Conservation (phyloP, 2,113 vertebrate species). For the Neopipo cinnamomea region DNA sequence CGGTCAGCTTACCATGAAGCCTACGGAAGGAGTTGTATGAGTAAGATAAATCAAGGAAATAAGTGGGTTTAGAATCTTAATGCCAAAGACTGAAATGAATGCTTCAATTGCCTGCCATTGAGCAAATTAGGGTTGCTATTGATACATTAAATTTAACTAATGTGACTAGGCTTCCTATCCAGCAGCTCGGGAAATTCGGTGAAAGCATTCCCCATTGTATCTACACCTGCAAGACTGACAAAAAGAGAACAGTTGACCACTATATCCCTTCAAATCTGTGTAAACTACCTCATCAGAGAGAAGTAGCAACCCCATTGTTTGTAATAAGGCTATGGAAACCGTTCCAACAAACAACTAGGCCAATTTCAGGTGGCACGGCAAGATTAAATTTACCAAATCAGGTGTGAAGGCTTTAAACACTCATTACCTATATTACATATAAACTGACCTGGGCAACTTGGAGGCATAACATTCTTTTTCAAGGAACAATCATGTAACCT, state of each 20-base stretch:
- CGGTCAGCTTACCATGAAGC: not conserved
- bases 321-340: not conserved
- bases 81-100: not conserved
- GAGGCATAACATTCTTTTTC: not conserved
- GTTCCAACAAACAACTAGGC: not conserved
- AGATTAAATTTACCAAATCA: not conserved
- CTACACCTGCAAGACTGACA: not conserved
- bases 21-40: not conserved
- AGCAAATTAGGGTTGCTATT: not conserved
- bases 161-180: not conserved
- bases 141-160: not conserved
- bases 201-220: not conserved
- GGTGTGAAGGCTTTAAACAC: not conserved
- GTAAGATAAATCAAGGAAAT: not conserved
- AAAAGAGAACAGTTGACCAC: not conserved
- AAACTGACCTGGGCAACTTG: not conserved
- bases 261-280: not conserved
- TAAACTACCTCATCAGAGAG: not conserved
- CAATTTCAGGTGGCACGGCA: not conserved
- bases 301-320: not conserved
- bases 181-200: not conserved
- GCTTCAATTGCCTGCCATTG: not conserved
- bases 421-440: not conserved
- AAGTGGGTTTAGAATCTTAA: not conserved
- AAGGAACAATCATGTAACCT: not conserved